Conservation (phyloP, 2,113 vertebrate species). For the Promerops cafer region DNA sequence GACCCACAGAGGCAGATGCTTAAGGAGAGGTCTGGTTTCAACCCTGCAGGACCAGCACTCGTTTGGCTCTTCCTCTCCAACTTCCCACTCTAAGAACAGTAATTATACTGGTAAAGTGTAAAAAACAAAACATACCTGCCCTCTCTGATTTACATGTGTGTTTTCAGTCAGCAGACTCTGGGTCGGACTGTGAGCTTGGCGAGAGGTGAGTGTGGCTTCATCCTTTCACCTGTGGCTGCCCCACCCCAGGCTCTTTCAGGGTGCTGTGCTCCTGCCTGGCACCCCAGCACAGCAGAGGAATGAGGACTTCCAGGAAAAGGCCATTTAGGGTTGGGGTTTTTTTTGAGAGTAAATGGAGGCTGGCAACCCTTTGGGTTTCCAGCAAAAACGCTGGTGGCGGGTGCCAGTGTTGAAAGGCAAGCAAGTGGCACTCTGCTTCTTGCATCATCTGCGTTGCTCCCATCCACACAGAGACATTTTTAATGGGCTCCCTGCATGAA, state of each 20-base stretch:
- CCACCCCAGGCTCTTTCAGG: background rate
- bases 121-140: background rate
- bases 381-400: fast-evolving
- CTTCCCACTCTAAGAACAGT: background rate
- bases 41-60: background rate
- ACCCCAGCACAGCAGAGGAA: background rate
- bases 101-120: background rate
- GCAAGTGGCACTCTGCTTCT: background rate
- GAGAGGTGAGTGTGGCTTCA: background rate
- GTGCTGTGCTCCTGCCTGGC: background rate
- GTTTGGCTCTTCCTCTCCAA: fast-evolving
- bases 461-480: background rate
- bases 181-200: background rate
- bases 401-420: background rate
- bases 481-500: background rate
- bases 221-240: background rate
- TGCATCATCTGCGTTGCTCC: background rate
- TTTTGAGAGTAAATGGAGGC: background rate
- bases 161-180: conserved; percentile 48
- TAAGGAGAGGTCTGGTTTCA: background rate
- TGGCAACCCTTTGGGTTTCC: background rate
- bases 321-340: background rate
- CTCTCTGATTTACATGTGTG: background rate
- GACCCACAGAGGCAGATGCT: fast-evolving
- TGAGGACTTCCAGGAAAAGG: background rate